A percentile compares a stretch with the other conserved stretches of the same genome.
phyloP scores from a whole-genome alignment of 2,888 invertebrate genomes.

The Seira musarum region DNA sequence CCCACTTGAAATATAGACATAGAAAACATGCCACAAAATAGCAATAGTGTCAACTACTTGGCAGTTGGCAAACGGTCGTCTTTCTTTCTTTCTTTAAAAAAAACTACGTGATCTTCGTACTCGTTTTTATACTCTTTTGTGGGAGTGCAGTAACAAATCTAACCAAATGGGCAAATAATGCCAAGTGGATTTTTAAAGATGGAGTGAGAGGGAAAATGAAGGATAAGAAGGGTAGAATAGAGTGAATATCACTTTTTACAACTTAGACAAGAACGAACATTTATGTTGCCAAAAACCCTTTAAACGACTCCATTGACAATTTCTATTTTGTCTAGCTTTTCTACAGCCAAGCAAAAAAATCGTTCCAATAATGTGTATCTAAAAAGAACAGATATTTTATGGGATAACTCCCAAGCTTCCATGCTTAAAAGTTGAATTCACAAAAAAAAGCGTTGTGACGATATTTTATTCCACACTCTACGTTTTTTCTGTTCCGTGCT shows the following conservation, averaged over 20 bases:
- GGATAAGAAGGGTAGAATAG: too few species aligned
- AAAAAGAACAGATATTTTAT: too few species aligned
- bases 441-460: not conserved
- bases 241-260: not conserved
- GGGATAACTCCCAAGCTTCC: too few species aligned
- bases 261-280: conserved; percentile 19
- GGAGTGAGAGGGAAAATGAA: too few species aligned
- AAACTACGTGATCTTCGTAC: conserved; percentile 18
- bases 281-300: conserved; percentile 35
- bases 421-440: too few species aligned
- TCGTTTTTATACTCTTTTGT: conserved; percentile 24
- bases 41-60: conserved; percentile 39
- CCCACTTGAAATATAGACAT: too few species aligned
- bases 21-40: conserved; percentile 7
- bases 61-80: conserved; percentile 43
- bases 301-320: conserved; percentile 54
- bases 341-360: conserved; percentile 14
- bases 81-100: conserved; percentile 14
- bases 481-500: conserved; percentile 12
- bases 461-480: conserved; percentile 14
- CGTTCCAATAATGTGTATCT: conserved; percentile 48
- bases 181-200: conserved; percentile 51
- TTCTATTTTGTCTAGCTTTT: conserved; percentile 43
- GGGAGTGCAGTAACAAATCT: conserved; percentile 47
- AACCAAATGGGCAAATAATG: conserved; percentile 49